Conservation (phyloP, 2,113 vertebrate species). For the Festucalex cinctus region DNA sequence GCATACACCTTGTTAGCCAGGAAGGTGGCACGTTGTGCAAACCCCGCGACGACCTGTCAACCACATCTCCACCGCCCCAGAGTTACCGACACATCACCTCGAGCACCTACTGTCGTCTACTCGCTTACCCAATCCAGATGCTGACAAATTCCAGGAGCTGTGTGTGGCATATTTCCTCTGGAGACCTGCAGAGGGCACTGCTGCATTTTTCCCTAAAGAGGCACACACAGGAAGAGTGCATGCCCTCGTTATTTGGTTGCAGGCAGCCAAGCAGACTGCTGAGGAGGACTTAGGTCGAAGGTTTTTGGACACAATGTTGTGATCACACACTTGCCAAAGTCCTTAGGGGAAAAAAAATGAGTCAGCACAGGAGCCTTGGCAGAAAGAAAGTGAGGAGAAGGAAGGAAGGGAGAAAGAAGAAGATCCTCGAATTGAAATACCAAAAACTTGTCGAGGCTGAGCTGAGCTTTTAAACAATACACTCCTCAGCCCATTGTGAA, state of each 20-base stretch:
- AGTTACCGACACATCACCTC: slow-evolving; percentile 56
- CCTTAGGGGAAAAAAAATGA: slow-evolving; percentile 38
- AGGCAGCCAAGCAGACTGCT: slow-evolving; percentile 38
- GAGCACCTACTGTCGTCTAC: slow-evolving; percentile 51
- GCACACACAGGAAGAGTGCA: slow-evolving; percentile 11
- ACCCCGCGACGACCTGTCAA: slow-evolving; percentile 59
- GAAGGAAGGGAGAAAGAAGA: too few species aligned
- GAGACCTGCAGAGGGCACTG: slow-evolving; percentile 51
- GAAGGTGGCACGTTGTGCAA: slow-evolving; percentile 46
- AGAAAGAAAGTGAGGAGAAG: slow-evolving; percentile 10
- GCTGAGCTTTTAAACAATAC: too few species aligned
- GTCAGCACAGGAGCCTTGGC: slow-evolving; percentile 37
- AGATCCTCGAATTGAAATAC: slow-evolving; percentile 39
- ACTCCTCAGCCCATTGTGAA: too few species aligned
- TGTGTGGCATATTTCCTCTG: slow-evolving; percentile 9
- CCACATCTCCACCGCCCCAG: slow-evolving; percentile 45
- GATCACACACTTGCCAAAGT: slow-evolving; percentile 47
- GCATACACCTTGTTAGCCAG: slow-evolving; percentile 56
- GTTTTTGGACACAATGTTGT: slow-evolving; percentile 42
- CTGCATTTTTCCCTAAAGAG: slow-evolving; percentile 43
- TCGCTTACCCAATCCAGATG: slow-evolving; percentile 50
- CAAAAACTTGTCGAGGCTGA: slow-evolving; percentile 8
- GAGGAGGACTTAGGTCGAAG: slow-evolving; percentile 55
- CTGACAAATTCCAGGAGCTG: slow-evolving; percentile 40
- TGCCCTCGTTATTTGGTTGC: slow-evolving; percentile 39